Conservation (phyloP, 1,140 invertebrate species). For the Micrasema minimum region DNA sequence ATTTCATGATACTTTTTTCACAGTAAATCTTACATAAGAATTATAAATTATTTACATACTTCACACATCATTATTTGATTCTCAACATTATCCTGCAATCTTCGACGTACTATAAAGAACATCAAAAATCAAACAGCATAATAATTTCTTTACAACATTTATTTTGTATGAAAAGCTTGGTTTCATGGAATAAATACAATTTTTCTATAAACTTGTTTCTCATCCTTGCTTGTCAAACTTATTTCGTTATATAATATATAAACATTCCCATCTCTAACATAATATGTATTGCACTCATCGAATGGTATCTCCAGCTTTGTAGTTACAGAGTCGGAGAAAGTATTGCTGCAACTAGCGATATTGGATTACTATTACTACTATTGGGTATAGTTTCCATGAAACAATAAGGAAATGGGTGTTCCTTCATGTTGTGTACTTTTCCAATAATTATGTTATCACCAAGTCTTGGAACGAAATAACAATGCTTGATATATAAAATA, state of each 20-base stretch:
- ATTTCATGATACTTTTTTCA: constrained; percentile 33
- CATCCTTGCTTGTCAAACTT: background rate
- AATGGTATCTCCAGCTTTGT: background rate
- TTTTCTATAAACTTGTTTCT: background rate
- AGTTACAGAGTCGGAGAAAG: background rate
- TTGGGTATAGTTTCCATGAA: too few relatives aligned
- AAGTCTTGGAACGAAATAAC: constrained; percentile 13
- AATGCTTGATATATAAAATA: constrained; percentile 24
- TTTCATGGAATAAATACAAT: constrained; percentile 13
- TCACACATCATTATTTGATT: constrained; percentile 22
- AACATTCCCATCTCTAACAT: background rate
- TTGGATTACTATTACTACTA: too few relatives aligned
- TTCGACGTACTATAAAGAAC: constrained; percentile 3
- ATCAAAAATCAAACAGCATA: constrained; percentile 17
- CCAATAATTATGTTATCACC: background rate
- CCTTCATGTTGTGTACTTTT: too few relatives aligned
- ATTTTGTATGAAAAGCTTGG: constrained; percentile 19
- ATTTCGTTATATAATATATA: background rate
- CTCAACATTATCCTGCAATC: constrained; percentile 21
- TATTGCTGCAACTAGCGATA: background rate
- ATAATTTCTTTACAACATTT: constrained; percentile 23
- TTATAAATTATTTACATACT: constrained; percentile 31
- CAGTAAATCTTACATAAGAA: constrained; percentile 35
- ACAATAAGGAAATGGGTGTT: too few relatives aligned
- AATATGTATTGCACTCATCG: constrained; percentile 7